Conservation (phyloP, 2,888 invertebrate genomes). For the Cheilosia scutellata region DNA sequence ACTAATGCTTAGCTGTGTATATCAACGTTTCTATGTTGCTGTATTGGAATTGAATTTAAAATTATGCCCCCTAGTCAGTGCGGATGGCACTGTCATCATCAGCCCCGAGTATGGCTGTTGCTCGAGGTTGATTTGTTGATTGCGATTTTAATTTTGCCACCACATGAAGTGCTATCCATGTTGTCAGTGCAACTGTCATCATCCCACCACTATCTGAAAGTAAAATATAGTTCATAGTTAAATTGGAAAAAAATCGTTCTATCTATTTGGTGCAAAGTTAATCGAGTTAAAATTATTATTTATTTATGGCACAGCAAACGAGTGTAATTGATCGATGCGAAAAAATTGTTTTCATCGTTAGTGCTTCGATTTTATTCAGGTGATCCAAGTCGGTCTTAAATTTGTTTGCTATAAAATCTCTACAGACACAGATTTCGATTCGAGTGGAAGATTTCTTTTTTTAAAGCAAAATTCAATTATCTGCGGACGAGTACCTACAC, state of each 20-base stretch:
- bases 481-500: slow-evolving; percentile 7
- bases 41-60: slow-evolving; percentile 46
- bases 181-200: slow-evolving; percentile 48
- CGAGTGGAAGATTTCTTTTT: slow-evolving; percentile 3
- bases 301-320: too few species aligned
- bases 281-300: slow-evolving; percentile 35
- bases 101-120: slow-evolving; percentile 56
- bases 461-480: slow-evolving; percentile 36
- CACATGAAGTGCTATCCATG: slow-evolving; percentile 42
- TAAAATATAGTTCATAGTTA: slow-evolving; percentile 3
- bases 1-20: background rate
- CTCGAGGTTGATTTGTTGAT: slow-evolving; percentile 62
- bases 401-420: background rate
- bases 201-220: slow-evolving; percentile 52
- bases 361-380: background rate
- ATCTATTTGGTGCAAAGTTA: slow-evolving; percentile 26
- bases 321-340: slow-evolving; percentile 11
- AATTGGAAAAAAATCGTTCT: slow-evolving; percentile 12
- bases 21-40: slow-evolving; percentile 2
- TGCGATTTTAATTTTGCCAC: slow-evolving; percentile 52
- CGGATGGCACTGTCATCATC: slow-evolving; percentile 41
- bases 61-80: slow-evolving; percentile 43
- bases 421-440: background rate
- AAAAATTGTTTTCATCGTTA: background rate
- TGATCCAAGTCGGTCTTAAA: too few species aligned